Evolutionary conservation across 2,888 invertebrate genomes (phyloP), one percentile per base, ranked within the genome.

Genomic region (Loripinus fragilis): DNA sequence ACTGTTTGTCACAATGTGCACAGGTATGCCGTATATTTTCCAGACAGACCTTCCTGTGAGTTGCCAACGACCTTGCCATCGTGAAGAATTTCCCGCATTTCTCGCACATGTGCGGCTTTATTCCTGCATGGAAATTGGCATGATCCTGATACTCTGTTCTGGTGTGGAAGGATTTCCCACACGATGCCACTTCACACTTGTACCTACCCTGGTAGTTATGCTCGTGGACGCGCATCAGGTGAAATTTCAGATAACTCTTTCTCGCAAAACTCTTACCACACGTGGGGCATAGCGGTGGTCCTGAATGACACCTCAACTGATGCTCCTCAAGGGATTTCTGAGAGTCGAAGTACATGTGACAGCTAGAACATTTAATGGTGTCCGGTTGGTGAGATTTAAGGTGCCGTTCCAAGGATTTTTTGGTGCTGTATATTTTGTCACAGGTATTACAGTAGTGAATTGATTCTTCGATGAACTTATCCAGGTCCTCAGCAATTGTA

Each of bases 21-120:
- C 60, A 60, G 3, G 8, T 15, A 33, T 33, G 28, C 23, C 28
- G 25, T 17, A 8, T 1, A 33, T 60, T 33, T 33, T 60, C 20
- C 17, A 60, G 1, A 33, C 60, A 60, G 7, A 23, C 3, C 33
- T 20, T 30, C 33, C 12, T 8, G 17, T 60, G 60, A 28, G 3
- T 10, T 10, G 10, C 8, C 5, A 60, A 33, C 1, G 30, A 8
- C 12, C 17, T 20, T 33, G 7, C 33, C 30, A 7, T 28, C 3
- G 60, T 60, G 28, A 60, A 60, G 5, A 33, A 60, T 33, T 60
- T 60, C 8, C 23, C 23, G 33, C 60, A 60, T 33, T 60, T 60
- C 20, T 60, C 60, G 33, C 60, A 60, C 1, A 23, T 33, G 20
- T 60, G 28, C 7, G 60, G 60, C 33, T 33, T 60, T 1, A 60